Evolutionary conservation across 1,140 invertebrate genomes (phyloP), one percentile per base, ranked within the genome.

Genomic region (Philotrypesis tridentata): DNA sequence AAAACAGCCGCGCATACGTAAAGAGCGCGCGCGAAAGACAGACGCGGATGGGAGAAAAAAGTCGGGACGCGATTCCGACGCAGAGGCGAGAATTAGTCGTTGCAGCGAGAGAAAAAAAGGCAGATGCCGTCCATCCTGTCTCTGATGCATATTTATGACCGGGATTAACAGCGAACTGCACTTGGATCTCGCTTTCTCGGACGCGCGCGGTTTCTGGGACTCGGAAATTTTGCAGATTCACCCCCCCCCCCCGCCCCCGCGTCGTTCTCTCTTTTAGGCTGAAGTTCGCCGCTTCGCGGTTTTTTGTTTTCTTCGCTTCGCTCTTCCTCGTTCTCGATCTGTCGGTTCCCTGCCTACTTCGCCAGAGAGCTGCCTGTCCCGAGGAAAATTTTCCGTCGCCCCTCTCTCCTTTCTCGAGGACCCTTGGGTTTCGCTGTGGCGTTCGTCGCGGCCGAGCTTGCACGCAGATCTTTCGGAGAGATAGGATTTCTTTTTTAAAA

Each of bases 131-230:
- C n/a, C n/a, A 63, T 75, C 73, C 55, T 8, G 23, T n/a, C n/a
- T n/a, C n/a, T 55, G 77, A 79, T 82, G 60, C 81, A 78, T 82
- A 82, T 82, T 82, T 77, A 81, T 81, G 61, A 60, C 27, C n/a
- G 29, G 79, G 75, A 81, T 81, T 81, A 71, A 82, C 71, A 77
- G 55, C 29, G 67, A 40, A 77, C 71, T 72, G 43, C 77, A 79
- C 77, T 79, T 60, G 40, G 67, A 37, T 37, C 65, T 70, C n/a
- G n/a, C n/a, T n/a, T n/a, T n/a, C n/a, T n/a, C 23, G 60, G 37
- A 77, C 37, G 27, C 11, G 23, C 12, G n/a, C n/a, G n/a, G n/a
- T n/a, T n/a, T 7, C 1, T 29, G 40, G 21, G 27, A 79, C 55
- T 70, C 31, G 31, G 72, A 79, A 79, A n/a, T n/a, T 71, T 71